Evolutionary conservation across 2,113 vertebrate genomes (phyloP), one percentile per base, ranked within the genome.

Genomic region (Dendrocopos noguchii): DNA sequence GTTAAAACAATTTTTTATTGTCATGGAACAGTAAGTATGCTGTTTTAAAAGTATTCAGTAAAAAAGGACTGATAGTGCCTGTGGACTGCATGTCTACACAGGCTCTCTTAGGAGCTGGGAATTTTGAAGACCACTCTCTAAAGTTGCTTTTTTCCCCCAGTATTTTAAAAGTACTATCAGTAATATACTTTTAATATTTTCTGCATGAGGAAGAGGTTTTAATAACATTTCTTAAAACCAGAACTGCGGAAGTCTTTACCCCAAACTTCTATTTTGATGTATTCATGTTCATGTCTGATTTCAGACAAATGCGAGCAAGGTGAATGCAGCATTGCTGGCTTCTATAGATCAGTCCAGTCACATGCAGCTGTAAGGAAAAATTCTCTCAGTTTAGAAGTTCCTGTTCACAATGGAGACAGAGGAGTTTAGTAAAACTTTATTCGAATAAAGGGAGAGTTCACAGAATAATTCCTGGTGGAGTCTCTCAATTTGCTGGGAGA

Each of bases 81-180:
- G 5, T 59, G 55, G 29, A 33, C 52, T 53, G 7, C 25, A 31
- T 18, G 7, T 56, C 31, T 79, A 3, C 31, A 36, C 14, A 53
- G 63, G 8, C 22, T 84, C 10, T 74, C 3, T 53, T 60, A 65
- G 12, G 36, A 84, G 8, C 2, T 73, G 29, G 1, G 29, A 86
- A 28, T 75, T 87, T 75, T 72, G 59, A n/a, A 77, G 33, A 42
- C 9, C 8, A 6, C 31, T 25, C 79, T 18, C 5, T 27, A 52
- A 4, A 24, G 24, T 8, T 12, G 6, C 9, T 64, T 46, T 55
- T 19, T 0, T 1, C 25, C 6, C 12, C 50, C 50, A 52, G 22
- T 52, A 24, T 52, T 52, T 52, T 24, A 47, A 9, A 21, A 52
- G 10, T 56, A 33, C 10, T 67, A 52, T 18, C 21, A 33, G 9